Conservation (phyloP, 2,888 invertebrate genomes). For the Pachymerium ferrugineum region DNA sequence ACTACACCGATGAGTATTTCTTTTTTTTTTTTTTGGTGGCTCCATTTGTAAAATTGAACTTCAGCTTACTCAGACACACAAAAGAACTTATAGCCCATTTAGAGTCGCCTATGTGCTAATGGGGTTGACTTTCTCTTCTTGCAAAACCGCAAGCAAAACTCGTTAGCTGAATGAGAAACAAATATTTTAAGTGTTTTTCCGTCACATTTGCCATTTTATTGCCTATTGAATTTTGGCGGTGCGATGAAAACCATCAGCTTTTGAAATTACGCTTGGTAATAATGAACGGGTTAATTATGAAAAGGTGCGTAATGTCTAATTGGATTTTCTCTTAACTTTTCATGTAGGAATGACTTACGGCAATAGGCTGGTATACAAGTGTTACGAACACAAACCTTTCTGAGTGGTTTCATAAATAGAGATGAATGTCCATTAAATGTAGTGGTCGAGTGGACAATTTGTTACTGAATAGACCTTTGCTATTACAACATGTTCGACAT, state of each 20-base stretch:
- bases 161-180: slow-evolving; percentile 21
- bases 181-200: slow-evolving; percentile 22
- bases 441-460: background rate
- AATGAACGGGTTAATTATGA: background rate
- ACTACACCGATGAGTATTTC: background rate
- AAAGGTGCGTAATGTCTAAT: background rate
- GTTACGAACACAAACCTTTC: background rate
- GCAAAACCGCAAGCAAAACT: slow-evolving; percentile 22
- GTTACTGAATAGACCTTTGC: background rate
- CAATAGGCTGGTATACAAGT: background rate
- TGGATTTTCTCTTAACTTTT: background rate
- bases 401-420: background rate
- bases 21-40: background rate
- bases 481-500: background rate
- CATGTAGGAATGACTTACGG: background rate
- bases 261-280: background rate
- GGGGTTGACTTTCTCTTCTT: slow-evolving; percentile 12
- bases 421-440: background rate
- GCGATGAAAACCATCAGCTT: background rate
- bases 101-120: slow-evolving; percentile 24
- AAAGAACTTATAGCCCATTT: slow-evolving; percentile 27
- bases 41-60: slow-evolving; percentile 25
- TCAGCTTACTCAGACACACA: slow-evolving; percentile 8
- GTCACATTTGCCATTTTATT: slow-evolving; percentile 16
- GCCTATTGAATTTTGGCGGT: background rate